phyloP scores from a whole-genome alignment of 2,797 vertebrate genomes.

The Mionectes olivaceus region DNA sequence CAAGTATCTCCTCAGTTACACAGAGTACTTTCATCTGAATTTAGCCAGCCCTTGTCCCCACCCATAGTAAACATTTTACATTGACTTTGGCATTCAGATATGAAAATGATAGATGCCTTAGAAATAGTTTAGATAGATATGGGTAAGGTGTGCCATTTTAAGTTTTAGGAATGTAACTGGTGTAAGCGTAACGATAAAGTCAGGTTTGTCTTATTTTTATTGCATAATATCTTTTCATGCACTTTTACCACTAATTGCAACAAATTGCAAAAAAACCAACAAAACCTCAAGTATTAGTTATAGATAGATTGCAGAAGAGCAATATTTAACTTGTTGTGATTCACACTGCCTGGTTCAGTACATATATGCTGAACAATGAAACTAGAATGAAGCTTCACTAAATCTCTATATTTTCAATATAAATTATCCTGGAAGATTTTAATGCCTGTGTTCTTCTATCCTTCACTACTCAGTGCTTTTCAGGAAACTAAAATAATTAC shows the following conservation, averaged over 20 bases:
- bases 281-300: neutral
- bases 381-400: neutral
- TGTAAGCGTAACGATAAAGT: neutral
- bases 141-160: constrained; percentile 27
- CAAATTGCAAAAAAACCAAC: neutral
- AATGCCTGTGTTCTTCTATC: neutral
- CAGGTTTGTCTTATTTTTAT: neutral
- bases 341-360: neutral
- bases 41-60: constrained; percentile 2
- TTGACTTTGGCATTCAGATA: constrained; percentile 46
- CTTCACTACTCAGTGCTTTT: neutral
- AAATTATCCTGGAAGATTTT: neutral
- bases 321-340: neutral
- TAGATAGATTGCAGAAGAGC: neutral
- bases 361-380: neutral
- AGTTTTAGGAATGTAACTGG: constrained; percentile 17
- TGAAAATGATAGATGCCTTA: neutral
- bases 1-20: neutral
- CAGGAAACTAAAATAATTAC: neutral
- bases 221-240: neutral
- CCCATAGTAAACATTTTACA: constrained; percentile 50
- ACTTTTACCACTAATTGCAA: neutral
- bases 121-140: constrained; percentile 19
- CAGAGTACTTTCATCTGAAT: neutral
- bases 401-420: neutral